Evolutionary conservation across 1,140 invertebrate species (phyloP), one percentile per base, ranked within the genome.

Genomic region (Aleiodes sp.): DNA sequence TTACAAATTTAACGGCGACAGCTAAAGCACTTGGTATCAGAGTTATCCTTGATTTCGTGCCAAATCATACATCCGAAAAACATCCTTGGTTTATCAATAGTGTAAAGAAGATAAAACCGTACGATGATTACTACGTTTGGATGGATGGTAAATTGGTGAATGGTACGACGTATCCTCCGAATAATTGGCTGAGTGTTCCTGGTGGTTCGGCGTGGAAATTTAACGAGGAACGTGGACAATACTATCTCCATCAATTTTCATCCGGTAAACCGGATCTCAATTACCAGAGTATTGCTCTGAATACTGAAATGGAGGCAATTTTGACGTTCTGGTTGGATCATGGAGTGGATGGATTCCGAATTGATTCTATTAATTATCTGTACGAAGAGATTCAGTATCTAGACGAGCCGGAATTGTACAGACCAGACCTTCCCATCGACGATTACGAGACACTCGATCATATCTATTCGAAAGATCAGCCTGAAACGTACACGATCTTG

Each of bases 81-180:
- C 91, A 90, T 70, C 87, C 89, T 41, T 94, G 93, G 93, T 95
- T 94, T 76, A 70, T 80, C 37, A 87, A 89, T 59, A 92, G 91
- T 4, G 76, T 87, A 3, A 77, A 87, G 35, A 82, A 80, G 39
- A 85, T 88, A 39, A 83, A 86, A 10, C 85, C 85, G 0, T 94
- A 90, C 63, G 87, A 88, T 41, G 89, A 94, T 74, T 93, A 87
- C 77, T 91, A 94, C 73, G 77, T 94, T 24, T 94, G 93, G 93
- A 84, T 82, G 59, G 86, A 91, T 70, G 86, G 82, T 21, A 82
- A 84, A 19, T 81, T 87, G 72, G 83, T 84, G 7, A 79, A 81
- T 68, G 68, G 76, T 2, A 73, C 65, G 0, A 73, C 71, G 19
- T 10, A 68, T 9, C 75, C 77, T 10, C 83, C 84, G 0, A 80